Evolutionary conservation across 64 coral and sea anemone genomes (phyloP).

Genomic region (Dendrophyllia cribrosa): DNA sequence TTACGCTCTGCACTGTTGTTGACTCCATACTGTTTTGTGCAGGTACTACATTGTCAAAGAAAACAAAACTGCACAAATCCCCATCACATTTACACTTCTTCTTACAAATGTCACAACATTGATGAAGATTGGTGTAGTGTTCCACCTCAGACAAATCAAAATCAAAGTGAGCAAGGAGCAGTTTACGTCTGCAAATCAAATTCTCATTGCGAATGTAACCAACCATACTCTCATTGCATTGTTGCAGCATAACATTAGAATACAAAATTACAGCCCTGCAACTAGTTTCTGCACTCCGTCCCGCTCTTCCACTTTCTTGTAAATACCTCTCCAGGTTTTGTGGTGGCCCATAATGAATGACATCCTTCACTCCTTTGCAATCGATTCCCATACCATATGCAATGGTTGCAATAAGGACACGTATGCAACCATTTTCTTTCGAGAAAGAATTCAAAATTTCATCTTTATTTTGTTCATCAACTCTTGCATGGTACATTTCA

Average conservation of each 20-base stretch:
- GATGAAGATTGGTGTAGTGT: too few relatives aligned
- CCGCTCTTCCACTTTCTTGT: slow-evolving; percentile 10
- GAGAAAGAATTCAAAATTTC: background rate
- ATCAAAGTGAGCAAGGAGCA: slow-evolving; percentile 8
- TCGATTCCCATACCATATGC: slow-evolving; percentile 33
- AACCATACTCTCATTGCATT: slow-evolving; percentile 7
- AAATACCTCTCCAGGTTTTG: slow-evolving; percentile 2
- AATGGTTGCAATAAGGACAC: slow-evolving; percentile 14
- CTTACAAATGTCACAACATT: too few relatives aligned
- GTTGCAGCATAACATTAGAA: slow-evolving; percentile 17
- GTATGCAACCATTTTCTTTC: slow-evolving; percentile 13
- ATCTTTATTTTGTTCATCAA: slow-evolving; percentile 36
- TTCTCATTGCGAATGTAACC: background rate
- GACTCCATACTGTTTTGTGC: too few relatives aligned
- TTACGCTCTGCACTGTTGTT: too few relatives aligned
- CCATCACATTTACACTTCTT: too few relatives aligned
- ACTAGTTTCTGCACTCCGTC: background rate
- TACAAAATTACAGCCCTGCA: slow-evolving; percentile 31
- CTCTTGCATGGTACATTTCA: slow-evolving; percentile 7
- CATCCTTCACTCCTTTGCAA: background rate
- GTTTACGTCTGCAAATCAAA: background rate
- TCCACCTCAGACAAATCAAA: background rate
- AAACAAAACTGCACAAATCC: too few relatives aligned
- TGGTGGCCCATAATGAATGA: slow-evolving; percentile 9
- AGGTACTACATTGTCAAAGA: too few relatives aligned